Evolutionary conservation across 2,888 invertebrate genomes (phyloP).

Genomic region (Steromphala cineraria): DNA sequence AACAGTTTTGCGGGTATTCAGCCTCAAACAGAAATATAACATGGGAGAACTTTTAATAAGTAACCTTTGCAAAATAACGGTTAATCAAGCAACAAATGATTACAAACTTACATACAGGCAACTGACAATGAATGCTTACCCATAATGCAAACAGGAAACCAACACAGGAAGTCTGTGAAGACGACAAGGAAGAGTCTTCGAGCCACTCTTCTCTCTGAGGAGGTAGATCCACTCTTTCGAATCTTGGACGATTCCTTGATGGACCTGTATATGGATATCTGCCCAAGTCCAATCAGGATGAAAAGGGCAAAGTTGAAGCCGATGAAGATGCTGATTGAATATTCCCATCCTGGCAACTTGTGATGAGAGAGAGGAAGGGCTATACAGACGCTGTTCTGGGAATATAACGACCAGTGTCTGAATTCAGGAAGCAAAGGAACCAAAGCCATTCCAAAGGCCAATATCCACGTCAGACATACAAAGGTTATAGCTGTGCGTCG

Average conservation of each 20-base stretch:
- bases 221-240: not conserved
- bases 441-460: slow-evolving; percentile 50
- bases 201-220: slow-evolving; percentile 26
- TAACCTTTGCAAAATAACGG: too few species aligned
- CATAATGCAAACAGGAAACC: slow-evolving; percentile 50
- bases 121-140: not conserved
- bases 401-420: slow-evolving; percentile 47
- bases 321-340: slow-evolving; percentile 64
- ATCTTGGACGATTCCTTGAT: not conserved
- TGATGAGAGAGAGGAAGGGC: slow-evolving; percentile 64
- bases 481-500: slow-evolving; percentile 43
- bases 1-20: too few species aligned
- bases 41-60: too few species aligned
- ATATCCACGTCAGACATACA: slow-evolving; percentile 49
- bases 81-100: too few species aligned
- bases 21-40: too few species aligned
- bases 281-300: slow-evolving; percentile 56
- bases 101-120: too few species aligned
- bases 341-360: slow-evolving; percentile 65
- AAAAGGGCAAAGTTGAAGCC: slow-evolving; percentile 60
- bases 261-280: slow-evolving; percentile 59
- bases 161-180: slow-evolving; percentile 61
- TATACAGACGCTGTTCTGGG: slow-evolving; percentile 64
- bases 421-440: slow-evolving; percentile 52
- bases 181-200: slow-evolving; percentile 64